Base-by-base conservation (phyloP, 2,888 invertebrate species). In the Lepeophtheirus nordmannii region DNA sequence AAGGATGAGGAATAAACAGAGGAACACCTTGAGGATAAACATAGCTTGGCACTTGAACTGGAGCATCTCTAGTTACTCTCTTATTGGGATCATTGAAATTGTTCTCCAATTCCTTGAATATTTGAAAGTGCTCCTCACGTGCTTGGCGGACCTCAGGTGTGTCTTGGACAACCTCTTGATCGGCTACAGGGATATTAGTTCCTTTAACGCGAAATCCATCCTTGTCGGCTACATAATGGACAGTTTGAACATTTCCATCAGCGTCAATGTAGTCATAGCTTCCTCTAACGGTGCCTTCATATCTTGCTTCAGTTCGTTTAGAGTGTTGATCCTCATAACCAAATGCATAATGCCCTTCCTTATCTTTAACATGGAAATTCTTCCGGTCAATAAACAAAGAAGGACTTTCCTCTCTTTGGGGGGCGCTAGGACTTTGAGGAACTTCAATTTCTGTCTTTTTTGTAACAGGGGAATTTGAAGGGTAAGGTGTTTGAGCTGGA, bases 341-440 rank as follows among this genome's bases (percentile, higher is more conserved):
- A 53, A 58, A 67, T 40, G 63, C 14, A 41, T 67, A 67, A 22
- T 57, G 58, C 10, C 67, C 67, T 10, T 58, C 41, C 37, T 67
- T 58, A 41, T 67, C 67, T 46, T 66, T 58, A 30, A 53, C 40
- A 22, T 66, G 66, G 66, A 40, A 59, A 30, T 30, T 30, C 30
- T 30, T 30, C 7, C 30, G 2, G 7, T 30, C 30, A 30, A 22
- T 1, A 3, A 17, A 20, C 58, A 5, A 10, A 20, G 14, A 58
- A 30, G 30, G 30, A 30, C 3, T 30, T 30, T 30, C 7, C 7
- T 30, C 30, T 5, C 7, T 30, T 30, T 30, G 30, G 30, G 30
- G 7, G 2, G 30, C 3, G 7, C 3, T 5, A 30, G 30, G 7
- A 30, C 30, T 30, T 30, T 30, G 30, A 30, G 30, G 30, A 30